Base-by-base conservation (phyloP, 2,888 invertebrate genomes). In the Parthenolecanium corni region DNA sequence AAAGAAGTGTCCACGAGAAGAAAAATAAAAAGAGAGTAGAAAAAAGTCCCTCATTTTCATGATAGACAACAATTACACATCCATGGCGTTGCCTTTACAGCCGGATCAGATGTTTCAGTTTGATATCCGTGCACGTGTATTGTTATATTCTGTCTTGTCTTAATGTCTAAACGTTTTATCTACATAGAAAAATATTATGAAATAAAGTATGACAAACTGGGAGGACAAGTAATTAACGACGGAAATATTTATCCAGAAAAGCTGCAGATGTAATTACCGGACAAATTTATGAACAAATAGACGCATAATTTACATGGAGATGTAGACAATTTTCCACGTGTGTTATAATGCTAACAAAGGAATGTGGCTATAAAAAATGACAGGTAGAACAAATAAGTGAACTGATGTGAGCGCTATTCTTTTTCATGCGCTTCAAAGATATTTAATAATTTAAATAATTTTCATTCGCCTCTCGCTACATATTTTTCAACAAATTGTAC, bases 251-350 rank as follows among this genome's bases (percentile, higher is more conserved):
- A 53, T 53, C 40, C 40, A 40, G 40, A 40, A 18, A 38, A 23
- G 31, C 31, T 16, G 40, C 40, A 18, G 31, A 14, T 38, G 42
- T 53, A 53, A 53, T 53, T 53, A 53, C 36, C 14, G 40, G 53
- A 53, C 53, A 53, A 53, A 53, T 53, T 53, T 53, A 53, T 42
- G 53, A 53, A 53, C 53, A 53, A 53, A 53, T 53, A 53, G 53
- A 40, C 53, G 53, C 40, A 53, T 53, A 53, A 53, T 53, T 53
- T 53, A 53, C 40, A 53, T 53, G 53, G 38, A 53, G 21, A 53
- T 53, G 11, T 53, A 4, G 4, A 44, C 14, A 16, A 40, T 53
- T 23, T 53, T 20, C 9, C 36, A 53, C 53, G 40, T 23, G 40
- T 40, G 53, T 53, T 53, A 21, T 53, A 38, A 53, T 40, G 40